Conservation (phyloP, 2,888 invertebrate species). For the Drosophila limbata region DNA sequence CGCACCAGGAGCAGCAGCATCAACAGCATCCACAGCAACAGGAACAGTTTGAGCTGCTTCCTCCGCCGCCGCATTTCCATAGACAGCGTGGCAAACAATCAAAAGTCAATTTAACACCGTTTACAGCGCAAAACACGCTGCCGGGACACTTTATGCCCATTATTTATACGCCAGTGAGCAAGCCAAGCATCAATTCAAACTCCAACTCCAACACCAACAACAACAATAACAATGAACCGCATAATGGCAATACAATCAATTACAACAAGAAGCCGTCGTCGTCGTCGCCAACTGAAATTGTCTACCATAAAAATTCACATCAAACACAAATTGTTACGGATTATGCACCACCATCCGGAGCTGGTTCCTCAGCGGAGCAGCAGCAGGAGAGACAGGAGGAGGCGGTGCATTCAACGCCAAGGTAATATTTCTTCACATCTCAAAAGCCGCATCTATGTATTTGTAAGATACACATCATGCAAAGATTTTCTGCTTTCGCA, state of each 20-base stretch:
- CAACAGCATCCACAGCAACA: conserved; percentile 35
- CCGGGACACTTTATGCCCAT: conserved; percentile 87
- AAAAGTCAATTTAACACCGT: conserved; percentile 86
- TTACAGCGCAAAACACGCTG: conserved; percentile 86
- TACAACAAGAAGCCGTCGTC: conserved; percentile 55
- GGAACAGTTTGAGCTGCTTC: conserved; percentile 63
- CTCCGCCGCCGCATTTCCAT: conserved; percentile 59
- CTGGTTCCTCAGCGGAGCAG: conserved; percentile 45
- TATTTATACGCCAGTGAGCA: conserved; percentile 84
- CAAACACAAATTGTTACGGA: conserved; percentile 75
- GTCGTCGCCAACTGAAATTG: conserved; percentile 57
- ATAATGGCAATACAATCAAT: conserved; percentile 71
- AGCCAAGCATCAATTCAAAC: conserved; percentile 32
- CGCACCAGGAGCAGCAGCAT: conserved; percentile 45
- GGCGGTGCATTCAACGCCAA: conserved; percentile 50
- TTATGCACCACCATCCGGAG: conserved; percentile 56
- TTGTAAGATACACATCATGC: conserved; percentile 17
- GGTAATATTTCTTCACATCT: conserved; percentile 49
- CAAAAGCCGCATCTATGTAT: conserved; percentile 12
- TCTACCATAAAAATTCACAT: conserved; percentile 73
- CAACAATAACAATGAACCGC: conserved; percentile 52
- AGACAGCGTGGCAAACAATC: conserved; percentile 81
- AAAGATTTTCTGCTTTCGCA: conserved; percentile 17
- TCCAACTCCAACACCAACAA: conserved; percentile 27
- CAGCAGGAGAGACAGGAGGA: conserved; percentile 37